Evolutionary conservation across 37 sponge, comb jelly and placozoan genomes (phyloP).

Genomic region (Ephydatia muelleri): DNA sequence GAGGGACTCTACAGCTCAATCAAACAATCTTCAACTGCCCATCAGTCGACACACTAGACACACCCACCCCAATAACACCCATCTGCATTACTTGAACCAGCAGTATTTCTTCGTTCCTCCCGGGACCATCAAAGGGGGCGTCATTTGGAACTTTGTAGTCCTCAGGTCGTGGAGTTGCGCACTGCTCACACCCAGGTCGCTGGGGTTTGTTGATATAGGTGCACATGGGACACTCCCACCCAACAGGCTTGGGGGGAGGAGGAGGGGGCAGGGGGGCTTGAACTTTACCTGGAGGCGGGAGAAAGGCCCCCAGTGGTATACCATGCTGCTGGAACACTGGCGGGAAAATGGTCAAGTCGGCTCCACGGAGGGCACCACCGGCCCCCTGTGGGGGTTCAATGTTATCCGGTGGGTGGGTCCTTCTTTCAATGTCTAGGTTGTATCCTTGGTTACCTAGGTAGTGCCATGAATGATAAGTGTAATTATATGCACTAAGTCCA

Average conservation of each 20-base stretch:
- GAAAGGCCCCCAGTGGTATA: not conserved
- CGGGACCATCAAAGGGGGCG: constrained; percentile 44
- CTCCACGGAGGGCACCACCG: not conserved
- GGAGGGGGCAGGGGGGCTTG: constrained; percentile 30
- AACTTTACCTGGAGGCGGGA: constrained; percentile 2
- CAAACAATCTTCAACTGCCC: too few relatives aligned
- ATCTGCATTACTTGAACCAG: not conserved
- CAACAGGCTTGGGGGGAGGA: constrained; percentile 29
- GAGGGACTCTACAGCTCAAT: too few relatives aligned
- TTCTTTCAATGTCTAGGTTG: too few relatives aligned
- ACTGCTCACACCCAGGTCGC: constrained; percentile 88
- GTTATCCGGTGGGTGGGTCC: too few relatives aligned
- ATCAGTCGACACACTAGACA: not conserved
- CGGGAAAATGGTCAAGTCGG: not conserved
- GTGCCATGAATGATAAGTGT: too few relatives aligned
- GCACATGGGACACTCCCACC: constrained; percentile 85
- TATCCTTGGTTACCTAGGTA: too few relatives aligned
- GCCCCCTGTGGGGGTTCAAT: too few relatives aligned
- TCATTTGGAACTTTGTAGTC: constrained; percentile 75
- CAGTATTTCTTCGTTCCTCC: constrained; percentile 15
- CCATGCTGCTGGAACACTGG: not conserved
- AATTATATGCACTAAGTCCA: too few relatives aligned
- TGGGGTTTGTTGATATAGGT: constrained; percentile 79
- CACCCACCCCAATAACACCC: not conserved
- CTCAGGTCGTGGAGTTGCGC: constrained; percentile 60